Evolutionary conservation across 2,888 invertebrate genomes (phyloP), one percentile per base, ranked within the genome.

Genomic region (Thera obeliscata): DNA sequence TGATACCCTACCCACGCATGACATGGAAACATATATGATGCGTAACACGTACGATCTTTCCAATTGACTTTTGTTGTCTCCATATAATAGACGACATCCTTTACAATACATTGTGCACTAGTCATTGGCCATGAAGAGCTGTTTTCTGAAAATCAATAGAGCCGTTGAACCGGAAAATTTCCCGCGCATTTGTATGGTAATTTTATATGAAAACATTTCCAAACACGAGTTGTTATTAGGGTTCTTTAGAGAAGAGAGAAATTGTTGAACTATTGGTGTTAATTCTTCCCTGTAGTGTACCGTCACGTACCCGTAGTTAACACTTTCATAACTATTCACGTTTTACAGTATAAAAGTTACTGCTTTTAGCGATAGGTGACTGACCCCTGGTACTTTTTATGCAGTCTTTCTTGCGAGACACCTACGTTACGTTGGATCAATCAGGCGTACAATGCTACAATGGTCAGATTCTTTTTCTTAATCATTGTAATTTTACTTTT

Each of bases 51-150:
- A 62, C 64, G 58, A 59, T 72, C 68, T 71, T 71, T 66, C 64
- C 71, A 72, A 70, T 72, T 70, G 70, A 41, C 70, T 67, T 55
- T 60, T 69, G 57, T 56, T 67, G 74, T 74, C 71, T 69, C 73
- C 71, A 71, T 66, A 70, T 65, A 70, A 60, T 68, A 64, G 65
- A 57, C 68, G 12, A 70, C 69, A 70, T 74, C 73, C 62, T 67
- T 55, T 59, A 43, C 64, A 50, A 56, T 69, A 62, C 67, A 70
- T 74, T 75, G 75, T 72, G 62, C 22, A 62, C 55, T 62, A 61
- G 68, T 58, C 70, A 69, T 70, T 65, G 75, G 57, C 72, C 75
- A 72, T 72, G 75, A 69, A 67, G 59, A 56, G 65, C 66, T 64
- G 64, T 62, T 52, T 50, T 59, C 46, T 56, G 59, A 56, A 63